Evolutionary conservation across 1,140 invertebrate species (phyloP), one percentile per base, ranked within the genome.

Genomic region (Pseudoatta argentina): DNA sequence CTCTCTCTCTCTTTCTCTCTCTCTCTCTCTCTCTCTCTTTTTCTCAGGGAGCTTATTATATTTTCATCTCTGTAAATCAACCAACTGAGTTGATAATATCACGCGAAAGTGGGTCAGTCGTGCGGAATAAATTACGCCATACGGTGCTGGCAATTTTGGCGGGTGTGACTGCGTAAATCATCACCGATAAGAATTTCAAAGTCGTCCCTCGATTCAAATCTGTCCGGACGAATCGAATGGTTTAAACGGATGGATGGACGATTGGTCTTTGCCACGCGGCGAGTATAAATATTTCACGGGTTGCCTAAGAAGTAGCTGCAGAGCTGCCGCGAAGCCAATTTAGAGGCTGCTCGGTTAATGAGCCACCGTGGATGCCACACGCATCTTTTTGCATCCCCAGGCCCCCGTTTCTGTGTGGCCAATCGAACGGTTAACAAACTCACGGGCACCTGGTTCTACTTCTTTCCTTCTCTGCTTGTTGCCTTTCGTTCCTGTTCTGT

Each of bases 311-410:
- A 92, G 91, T 91, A 88, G 85, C 88, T 75, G 86, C 34, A 82
- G 89, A 92, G 93, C 93, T 91, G 93, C 93, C 93, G 93, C 93
- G 92, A 61, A 91, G 93, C 93, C 94, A 94, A 94, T 94, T 94
- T 94, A 92, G 93, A 94, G 92, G 93, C 93, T 93, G 93, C 93
- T 93, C 92, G 90, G 91, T 94, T 94, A 94, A 94, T 94, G 93
- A 94, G 94, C 93, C 89, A 93, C 91, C 92, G 91, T 91, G 92
- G 90, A 94, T 93, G 92, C 92, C 93, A 91, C 91, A 91, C 92
- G 92, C 91, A 93, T 93, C 89, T 94, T 94, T 93, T 94, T 94
- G 92, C 87, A 82, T 87, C 75, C 83, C 69, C 77, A 78, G 91
- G 88, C 86, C 81, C 91, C 88, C 86, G 86, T 86, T 73, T 88